A percentile compares a stretch with the other conserved stretches of the same genome.
Conservation (phyloP, 2,888 invertebrate species). For the Choristoneura rosaceana region DNA sequence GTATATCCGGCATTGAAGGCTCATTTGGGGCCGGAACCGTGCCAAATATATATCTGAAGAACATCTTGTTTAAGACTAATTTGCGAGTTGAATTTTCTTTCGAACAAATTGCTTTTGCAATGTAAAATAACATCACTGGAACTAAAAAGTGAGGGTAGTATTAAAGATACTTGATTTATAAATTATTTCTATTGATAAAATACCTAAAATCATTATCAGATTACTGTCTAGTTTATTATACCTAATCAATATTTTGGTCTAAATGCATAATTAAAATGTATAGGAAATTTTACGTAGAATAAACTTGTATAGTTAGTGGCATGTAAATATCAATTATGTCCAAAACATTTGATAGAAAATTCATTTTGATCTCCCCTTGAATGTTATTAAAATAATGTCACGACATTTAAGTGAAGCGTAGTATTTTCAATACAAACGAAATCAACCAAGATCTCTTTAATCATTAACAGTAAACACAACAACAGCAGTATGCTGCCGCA, state of each 20-base stretch:
- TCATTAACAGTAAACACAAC: neutral
- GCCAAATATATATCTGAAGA: slow-evolving; percentile 16
- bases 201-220: neutral
- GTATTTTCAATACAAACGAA: neutral
- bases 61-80: neutral
- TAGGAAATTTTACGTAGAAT: slow-evolving; percentile 1
- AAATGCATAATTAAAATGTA: slow-evolving; percentile 2
- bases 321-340: slow-evolving; percentile 4
- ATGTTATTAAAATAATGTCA: slow-evolving; percentile 3
- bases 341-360: slow-evolving; percentile 13
- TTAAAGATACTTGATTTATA: neutral
- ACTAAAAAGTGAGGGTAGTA: neutral
- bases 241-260: slow-evolving; percentile 10
- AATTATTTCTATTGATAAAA: neutral
- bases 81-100: neutral
- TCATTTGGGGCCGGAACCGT: neutral
- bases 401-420: neutral
- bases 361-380: slow-evolving; percentile 32
- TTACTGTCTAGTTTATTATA: slow-evolving; percentile 6
- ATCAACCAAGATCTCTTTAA: neutral
- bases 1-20: neutral
- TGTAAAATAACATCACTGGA: too few species aligned
- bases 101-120: too few species aligned
- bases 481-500: neutral
- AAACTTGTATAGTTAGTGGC: slow-evolving; percentile 2